These are phyloP conservation scores for Bambusicola thoracicus DNA, from an alignment of 2,113 vertebrate species.

Conservation along the genomic window DNA sequence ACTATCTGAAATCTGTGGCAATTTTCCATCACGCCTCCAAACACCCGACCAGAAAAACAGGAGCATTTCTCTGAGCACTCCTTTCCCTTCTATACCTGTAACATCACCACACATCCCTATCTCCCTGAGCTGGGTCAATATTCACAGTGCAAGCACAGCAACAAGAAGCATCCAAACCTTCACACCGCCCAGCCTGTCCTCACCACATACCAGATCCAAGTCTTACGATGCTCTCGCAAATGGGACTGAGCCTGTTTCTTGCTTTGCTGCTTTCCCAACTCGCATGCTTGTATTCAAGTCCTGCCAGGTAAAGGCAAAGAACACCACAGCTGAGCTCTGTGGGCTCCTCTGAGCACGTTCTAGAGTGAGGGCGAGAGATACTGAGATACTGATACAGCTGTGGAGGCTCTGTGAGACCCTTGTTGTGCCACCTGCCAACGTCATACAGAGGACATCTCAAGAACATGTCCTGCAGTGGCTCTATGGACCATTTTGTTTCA, in stretches of 20 bases:
- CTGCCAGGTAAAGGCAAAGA: neutral
- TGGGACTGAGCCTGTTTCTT: neutral
- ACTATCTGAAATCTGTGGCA: neutral
- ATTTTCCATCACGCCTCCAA: neutral
- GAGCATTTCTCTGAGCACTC: neutral
- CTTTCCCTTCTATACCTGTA: neutral
- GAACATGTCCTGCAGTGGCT: neutral
- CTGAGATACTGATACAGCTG: neutral
- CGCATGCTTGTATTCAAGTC: neutral
- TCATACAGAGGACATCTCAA: neutral
- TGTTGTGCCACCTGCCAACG: neutral
- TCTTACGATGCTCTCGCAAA: neutral
- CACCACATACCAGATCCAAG: neutral
- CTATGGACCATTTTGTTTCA: slow-evolving; percentile 1
- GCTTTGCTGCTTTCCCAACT: slow-evolving; percentile 3
- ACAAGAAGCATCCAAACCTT: neutral
- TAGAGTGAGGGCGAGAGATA: neutral
- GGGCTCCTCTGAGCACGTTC: neutral
- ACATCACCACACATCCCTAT: neutral
- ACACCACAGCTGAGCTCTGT: neutral
- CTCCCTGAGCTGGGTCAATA: neutral
- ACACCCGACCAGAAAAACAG: neutral
- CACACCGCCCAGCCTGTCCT: neutral
- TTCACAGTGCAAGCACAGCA: neutral
- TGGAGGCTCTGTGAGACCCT: neutral